Base-by-base conservation (phyloP, 2,888 invertebrate species). In the Tuta absoluta region DNA sequence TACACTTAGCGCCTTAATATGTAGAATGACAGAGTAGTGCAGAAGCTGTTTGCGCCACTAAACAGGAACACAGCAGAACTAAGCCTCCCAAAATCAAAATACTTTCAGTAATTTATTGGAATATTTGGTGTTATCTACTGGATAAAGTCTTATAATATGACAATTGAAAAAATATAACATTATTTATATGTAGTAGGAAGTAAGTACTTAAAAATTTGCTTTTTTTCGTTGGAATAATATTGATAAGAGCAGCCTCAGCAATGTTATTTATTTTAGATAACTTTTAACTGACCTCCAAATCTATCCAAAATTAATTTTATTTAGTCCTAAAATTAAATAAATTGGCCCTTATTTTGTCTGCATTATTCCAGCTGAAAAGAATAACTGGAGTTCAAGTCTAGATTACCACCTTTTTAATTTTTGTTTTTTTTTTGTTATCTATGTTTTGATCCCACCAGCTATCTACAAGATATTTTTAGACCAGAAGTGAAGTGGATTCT, bases 331-430 rank as follows among this genome's bases (percentile, higher is more conserved):
- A 12, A 41, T 41, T 41, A n/a, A 14, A 7, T 33, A 23, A 23
- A n/a, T 28, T 2, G 28, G 33, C 10, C 56, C 56, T n/a, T 56
- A 28, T 56, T 28, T 56, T 2, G 56, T 28, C 8, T 19, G 24
- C 2, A 53, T 21, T 8, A 23, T 14, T 12, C 10, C 4, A 53
- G 21, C 24, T 19, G 45, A 10, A 12, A 60, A 48, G 60, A 60
- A 48, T 60, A 60, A 59, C 41, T 23, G 28, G 45, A 41, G 12
- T 60, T 60, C 14, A n/a, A n/a, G 45, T 56, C n/a, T 57, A 24
- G 45, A 65, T 65, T 63, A 53, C 45, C 33, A 66, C 49, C 57
- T 65, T 62, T 45, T 51, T 66, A 58, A 51, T 59, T 45, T 48
- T 60, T 23, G 21, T 41, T 21, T 12, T 60, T 24, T 19, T 17